Evolutionary conservation across 2,888 invertebrate genomes (phyloP).

Genomic region (Pandemis corylana): DNA sequence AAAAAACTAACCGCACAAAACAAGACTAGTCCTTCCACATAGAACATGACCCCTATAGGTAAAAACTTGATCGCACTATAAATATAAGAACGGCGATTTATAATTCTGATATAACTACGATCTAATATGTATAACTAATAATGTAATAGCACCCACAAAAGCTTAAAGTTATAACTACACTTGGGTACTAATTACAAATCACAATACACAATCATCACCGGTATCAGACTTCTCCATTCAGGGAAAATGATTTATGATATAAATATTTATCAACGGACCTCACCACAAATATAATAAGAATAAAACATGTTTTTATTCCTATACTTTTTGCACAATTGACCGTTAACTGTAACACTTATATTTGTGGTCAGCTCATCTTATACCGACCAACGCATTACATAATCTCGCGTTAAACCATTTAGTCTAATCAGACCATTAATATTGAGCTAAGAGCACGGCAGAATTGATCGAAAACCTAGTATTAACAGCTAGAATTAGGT

Average conservation of each 20-base stretch:
- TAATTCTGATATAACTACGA: conserved; percentile 26
- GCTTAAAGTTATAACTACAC: conserved; percentile 39
- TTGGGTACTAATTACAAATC: conserved; percentile 42
- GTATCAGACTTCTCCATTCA: conserved; percentile 36
- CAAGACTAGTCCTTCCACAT: conserved; percentile 43
- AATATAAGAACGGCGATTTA: conserved; percentile 18
- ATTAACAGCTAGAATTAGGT: conserved; percentile 5
- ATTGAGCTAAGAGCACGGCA: conserved; percentile 33
- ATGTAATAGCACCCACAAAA: conserved; percentile 41
- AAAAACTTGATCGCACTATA: conserved; percentile 15
- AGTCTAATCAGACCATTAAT: conserved; percentile 37
- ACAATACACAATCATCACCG: conserved; percentile 39
- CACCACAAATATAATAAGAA: conserved; percentile 8
- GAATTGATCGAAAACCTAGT: conserved; percentile 20
- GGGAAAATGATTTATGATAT: conserved; percentile 33
- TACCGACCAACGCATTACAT: conserved; percentile 7
- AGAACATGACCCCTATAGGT: conserved; percentile 31
- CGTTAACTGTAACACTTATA: conserved; percentile 9
- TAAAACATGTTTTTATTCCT: not conserved
- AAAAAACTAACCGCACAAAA: not conserved
- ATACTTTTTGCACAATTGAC: not conserved
- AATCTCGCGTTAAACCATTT: conserved; percentile 16
- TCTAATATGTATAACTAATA: conserved; percentile 28
- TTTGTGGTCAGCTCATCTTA: conserved; percentile 17
- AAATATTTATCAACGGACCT: conserved; percentile 14